These are phyloP conservation scores for Nesogale talazaci DNA, from an alignment of 2,113 vertebrate species.

Conservation along the genomic window DNA sequence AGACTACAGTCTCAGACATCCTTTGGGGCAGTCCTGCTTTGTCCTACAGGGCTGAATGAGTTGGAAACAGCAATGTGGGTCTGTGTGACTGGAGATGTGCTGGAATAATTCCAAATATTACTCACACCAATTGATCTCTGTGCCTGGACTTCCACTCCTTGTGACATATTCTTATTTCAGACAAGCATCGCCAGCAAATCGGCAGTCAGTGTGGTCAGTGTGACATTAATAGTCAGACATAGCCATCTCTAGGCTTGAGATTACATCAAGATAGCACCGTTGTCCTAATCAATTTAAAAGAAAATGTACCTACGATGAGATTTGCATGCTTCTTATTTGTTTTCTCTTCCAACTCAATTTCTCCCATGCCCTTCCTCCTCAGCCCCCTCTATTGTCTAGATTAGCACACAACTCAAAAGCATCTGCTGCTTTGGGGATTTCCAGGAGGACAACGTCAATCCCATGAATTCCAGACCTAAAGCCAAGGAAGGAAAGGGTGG, in stretches of 20 bases:
- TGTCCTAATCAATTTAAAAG: constrained; percentile 46
- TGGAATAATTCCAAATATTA: not conserved
- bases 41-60: not conserved
- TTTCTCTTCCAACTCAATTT: not conserved
- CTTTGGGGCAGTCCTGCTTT: not conserved
- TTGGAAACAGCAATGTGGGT: not conserved
- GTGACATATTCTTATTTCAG: not conserved
- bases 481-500: not conserved
- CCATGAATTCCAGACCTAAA: not conserved
- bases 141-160: not conserved
- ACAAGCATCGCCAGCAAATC: constrained; percentile 45
- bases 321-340: constrained; percentile 25
- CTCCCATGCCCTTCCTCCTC: not conserved
- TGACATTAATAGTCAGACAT: not conserved
- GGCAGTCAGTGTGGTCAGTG: not conserved
- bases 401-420: not conserved
- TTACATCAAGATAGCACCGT: not conserved
- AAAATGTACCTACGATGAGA: not conserved
- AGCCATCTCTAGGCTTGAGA: not conserved
- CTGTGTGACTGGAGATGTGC: not conserved
- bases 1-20: not conserved
- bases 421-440: not conserved
- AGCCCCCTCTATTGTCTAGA: not conserved
- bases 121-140: not conserved
- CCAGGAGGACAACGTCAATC: not conserved